Evolutionary conservation across 2,888 invertebrate genomes (phyloP), one percentile per base, ranked within the genome.

Genomic region (Acleris literana): DNA sequence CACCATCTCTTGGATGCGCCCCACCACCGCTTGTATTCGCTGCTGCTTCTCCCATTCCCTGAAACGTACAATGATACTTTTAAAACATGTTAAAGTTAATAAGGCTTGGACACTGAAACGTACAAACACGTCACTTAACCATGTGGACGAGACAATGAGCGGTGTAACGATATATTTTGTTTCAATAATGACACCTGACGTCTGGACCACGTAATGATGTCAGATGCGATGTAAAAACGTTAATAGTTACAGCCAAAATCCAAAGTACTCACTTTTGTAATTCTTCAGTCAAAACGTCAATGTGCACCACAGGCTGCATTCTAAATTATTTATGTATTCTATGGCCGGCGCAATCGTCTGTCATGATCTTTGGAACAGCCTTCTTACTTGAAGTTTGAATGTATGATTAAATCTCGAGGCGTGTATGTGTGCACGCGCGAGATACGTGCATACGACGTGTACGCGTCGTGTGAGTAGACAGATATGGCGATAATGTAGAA

Each of bases 41-140:
- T 94, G 92, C 82, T 91, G 90, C 79, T 94, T 94, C 90, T 94
- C 94, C 94, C 94, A 95, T 94, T 94, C 94, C 94, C 94, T 94
- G 93, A 81, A 94, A 92, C 86, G 83, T 44, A 48, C 53, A 68
- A 60, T 52, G 25, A 59, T 4, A 18, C 39, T 9, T 4, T 16
- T 53, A 33, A 59, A 53, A 44, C n/a, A 11, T 20, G 4, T 43
- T 16, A 46, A 17, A 5, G 5, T 44, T 44, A n/a, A 6, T 44
- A 44, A n/a, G 1, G 44, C 5, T 16, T 2, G 44, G n/a, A 13
- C n/a, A 5, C 13, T 5, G n/a, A n/a, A n/a, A n/a, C n/a, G n/a
- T n/a, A n/a, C n/a, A n/a, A n/a, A n/a, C n/a, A 9, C 11, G 33
- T 33, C 11, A 33, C 33, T 33, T 33, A 1, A 11, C 33, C 13